Percentiles rank a stretch among this genome's conserved stretches.
Conservation (phyloP, 2,888 invertebrate genomes). For the Tortrix viridana region DNA sequence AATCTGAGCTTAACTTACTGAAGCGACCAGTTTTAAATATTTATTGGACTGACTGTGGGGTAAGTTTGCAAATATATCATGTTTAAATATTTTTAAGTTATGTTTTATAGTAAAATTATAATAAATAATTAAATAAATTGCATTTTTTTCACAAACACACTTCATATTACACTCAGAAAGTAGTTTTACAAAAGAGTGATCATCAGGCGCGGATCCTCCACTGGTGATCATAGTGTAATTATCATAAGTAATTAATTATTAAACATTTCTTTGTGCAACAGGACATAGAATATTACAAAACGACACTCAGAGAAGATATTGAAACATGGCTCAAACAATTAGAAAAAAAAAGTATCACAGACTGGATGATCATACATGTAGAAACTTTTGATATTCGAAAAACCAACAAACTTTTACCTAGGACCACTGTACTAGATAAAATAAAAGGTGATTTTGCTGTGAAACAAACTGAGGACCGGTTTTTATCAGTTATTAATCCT, state of each 20-base stretch:
- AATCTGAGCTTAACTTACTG: constrained; percentile 90
- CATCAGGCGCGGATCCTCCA: too few relatives aligned
- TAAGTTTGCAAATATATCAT: constrained; percentile 68
- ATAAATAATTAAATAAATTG: too few relatives aligned
- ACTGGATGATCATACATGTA: constrained; percentile 97
- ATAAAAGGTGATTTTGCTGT: constrained; percentile 96
- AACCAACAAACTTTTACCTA: constrained; percentile 94
- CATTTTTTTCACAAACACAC: too few relatives aligned
- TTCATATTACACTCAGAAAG: too few relatives aligned
- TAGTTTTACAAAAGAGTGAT: too few relatives aligned
- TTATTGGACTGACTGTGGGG: constrained; percentile 97
- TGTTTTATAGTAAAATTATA: not conserved
- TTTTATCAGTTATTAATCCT: constrained; percentile 95
- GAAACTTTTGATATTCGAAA: constrained; percentile 96
- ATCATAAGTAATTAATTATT: not conserved
- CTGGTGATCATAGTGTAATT: not conserved
- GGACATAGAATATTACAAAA: constrained; percentile 97
- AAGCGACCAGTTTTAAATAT: constrained; percentile 96
- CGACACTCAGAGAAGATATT: constrained; percentile 94
- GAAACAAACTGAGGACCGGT: constrained; percentile 92
- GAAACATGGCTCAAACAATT: constrained; percentile 94
- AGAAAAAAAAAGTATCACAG: constrained; percentile 89
- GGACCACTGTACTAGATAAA: constrained; percentile 97
- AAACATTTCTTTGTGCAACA: constrained; percentile 59
- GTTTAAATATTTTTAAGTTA: constrained; percentile 27